Evolutionary conservation across 2,797 vertebrate species (phyloP).

Genomic region (Austrolebias charrua): DNA sequence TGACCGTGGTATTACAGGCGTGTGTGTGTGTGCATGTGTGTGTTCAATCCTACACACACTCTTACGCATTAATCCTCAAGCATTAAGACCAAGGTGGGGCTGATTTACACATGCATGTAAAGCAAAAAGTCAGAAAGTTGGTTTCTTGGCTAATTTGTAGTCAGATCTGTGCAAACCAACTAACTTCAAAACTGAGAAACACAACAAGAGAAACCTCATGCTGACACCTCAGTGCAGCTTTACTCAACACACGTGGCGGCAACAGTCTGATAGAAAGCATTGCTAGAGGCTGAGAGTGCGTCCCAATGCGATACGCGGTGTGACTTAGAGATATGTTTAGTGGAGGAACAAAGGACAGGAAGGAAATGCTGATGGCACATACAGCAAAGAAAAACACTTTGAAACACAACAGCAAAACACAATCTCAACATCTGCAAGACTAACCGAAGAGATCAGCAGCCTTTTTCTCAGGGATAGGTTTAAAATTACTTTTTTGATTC

Average conservation of each 20-base stretch:
- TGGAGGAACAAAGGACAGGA: constrained; percentile 73
- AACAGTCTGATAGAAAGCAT: constrained; percentile 55
- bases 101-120: constrained; percentile 38
- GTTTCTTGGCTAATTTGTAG: constrained; percentile 8
- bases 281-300: constrained; percentile 55
- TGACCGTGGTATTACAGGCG: constrained; percentile 36
- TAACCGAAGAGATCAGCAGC: constrained; percentile 20
- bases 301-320: constrained; percentile 65
- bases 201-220: constrained; percentile 44
- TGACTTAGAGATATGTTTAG: constrained; percentile 63
- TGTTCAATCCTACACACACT: constrained; percentile 27
- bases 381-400: constrained; percentile 61
- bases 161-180: not conserved
- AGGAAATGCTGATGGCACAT: constrained; percentile 67
- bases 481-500: constrained; percentile 2
- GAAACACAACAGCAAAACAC: constrained; percentile 54
- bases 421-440: constrained; percentile 24
- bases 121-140: not conserved
- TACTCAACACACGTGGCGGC: constrained; percentile 36
- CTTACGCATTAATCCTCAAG: constrained; percentile 41
- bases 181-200: constrained; percentile 18
- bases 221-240: constrained; percentile 36
- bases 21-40: constrained; percentile 4
- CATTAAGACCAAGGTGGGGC: constrained; percentile 31
- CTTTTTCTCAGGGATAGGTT: constrained; percentile 11